A percentile compares a stretch with the other conserved stretches of the same genome.
Evolutionary conservation across 2,113 vertebrate genomes (phyloP).

Genomic region (Rhegmatorhina hoffmannsi): DNA sequence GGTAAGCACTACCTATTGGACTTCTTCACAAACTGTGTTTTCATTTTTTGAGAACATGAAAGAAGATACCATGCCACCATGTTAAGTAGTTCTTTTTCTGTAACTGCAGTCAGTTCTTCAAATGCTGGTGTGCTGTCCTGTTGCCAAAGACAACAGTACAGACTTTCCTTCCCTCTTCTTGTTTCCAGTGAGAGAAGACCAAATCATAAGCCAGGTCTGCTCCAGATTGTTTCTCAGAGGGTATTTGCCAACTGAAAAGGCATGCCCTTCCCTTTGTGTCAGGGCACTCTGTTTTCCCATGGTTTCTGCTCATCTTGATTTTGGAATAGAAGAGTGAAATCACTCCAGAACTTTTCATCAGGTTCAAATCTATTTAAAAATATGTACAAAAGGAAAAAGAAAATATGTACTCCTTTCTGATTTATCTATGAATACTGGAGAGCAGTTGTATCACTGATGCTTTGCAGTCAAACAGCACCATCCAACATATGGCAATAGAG

Average conservation of each 20-base stretch:
- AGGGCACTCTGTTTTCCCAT: not conserved
- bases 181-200: not conserved
- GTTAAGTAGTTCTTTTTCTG: not conserved
- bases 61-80: not conserved
- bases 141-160: not conserved
- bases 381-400: not conserved
- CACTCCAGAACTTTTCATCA: not conserved
- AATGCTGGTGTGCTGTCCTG: not conserved
- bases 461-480: not conserved
- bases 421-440: not conserved
- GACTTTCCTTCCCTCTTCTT: not conserved
- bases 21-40: not conserved
- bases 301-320: not conserved
- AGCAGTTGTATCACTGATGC: not conserved
- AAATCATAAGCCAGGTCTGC: not conserved
- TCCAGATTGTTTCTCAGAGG: not conserved
- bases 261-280: not conserved
- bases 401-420: not conserved
- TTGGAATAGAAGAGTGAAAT: not conserved
- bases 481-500: conserved; percentile 5
- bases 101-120: not conserved
- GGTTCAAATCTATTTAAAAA: conserved; percentile 7
- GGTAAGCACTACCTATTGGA: not conserved
- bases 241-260: not conserved
- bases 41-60: not conserved